Percentiles rank a stretch among this genome's conserved stretches.
These are phyloP conservation scores for Deilephila porcellus DNA, from an alignment of 2,888 invertebrate species.

Conservation along the genomic window DNA sequence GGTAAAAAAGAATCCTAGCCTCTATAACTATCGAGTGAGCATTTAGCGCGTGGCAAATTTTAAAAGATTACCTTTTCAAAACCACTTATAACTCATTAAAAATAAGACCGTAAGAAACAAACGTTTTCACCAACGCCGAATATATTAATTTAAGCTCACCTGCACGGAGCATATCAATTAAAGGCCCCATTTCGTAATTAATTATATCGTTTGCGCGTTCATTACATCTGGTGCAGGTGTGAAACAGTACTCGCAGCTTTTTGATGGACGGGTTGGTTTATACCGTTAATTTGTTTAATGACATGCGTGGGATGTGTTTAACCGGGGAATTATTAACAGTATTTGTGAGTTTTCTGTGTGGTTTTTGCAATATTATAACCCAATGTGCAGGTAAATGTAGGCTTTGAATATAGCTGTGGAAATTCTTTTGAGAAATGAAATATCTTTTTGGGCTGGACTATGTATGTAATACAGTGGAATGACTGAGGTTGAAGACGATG, in stretches of 20 bases:
- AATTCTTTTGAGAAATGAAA: too few relatives aligned
- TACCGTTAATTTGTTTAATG: neutral
- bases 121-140: neutral
- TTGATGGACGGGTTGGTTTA: conserved; percentile 14
- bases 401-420: too few relatives aligned
- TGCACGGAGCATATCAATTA: conserved; percentile 30
- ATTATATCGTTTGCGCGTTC: conserved; percentile 26
- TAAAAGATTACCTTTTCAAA: too few relatives aligned
- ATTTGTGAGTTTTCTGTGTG: neutral
- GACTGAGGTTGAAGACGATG: too few relatives aligned
- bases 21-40: too few relatives aligned
- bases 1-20: too few relatives aligned
- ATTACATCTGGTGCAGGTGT: conserved; percentile 29
- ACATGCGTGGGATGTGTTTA: conserved; percentile 6
- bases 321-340: neutral
- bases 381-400: too few relatives aligned
- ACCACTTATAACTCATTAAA: too few relatives aligned
- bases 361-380: too few relatives aligned
- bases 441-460: too few relatives aligned
- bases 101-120: neutral
- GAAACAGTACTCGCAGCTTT: conserved; percentile 22
- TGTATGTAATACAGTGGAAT: too few relatives aligned
- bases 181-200: conserved; percentile 28
- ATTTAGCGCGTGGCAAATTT: too few relatives aligned
- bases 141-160: conserved; percentile 28